Evolutionary conservation across 1,140 invertebrate species (phyloP).

Genomic region (Pogonognathellus flavescens): DNA sequence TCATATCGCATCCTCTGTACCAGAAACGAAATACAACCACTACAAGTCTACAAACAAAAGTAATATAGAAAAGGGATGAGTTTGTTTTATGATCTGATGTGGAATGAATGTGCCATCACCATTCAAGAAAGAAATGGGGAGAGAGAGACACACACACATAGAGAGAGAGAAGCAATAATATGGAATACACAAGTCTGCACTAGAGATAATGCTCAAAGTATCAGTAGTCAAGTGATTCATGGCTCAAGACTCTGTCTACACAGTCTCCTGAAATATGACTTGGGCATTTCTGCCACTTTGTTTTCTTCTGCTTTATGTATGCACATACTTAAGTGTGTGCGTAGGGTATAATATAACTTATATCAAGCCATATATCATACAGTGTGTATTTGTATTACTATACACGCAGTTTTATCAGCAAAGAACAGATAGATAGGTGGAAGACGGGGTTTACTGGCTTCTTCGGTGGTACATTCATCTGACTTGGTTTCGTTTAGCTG

Average conservation of each 20-base stretch:
- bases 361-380: no score
- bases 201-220: neutral
- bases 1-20: no score
- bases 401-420: no score
- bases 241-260: conserved; percentile 8
- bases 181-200: neutral
- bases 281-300: conserved; percentile 11
- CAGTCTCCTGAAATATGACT: neutral
- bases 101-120: conserved; percentile 13
- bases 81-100: conserved; percentile 31
- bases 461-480: neutral
- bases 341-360: no score
- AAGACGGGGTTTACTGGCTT: no score
- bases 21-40: no score
- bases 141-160: neutral
- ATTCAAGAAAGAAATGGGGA: conserved; percentile 12
- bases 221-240: conserved; percentile 30
- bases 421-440: no score
- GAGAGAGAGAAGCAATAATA: neutral
- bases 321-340: neutral
- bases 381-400: no score
- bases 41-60: neutral
- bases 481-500: neutral
- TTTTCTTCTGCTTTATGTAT: neutral
- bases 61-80: conserved; percentile 19